Evolutionary conservation across 2,888 invertebrate genomes (phyloP), one percentile per base, ranked within the genome.

Genomic region (Hipparchia sbordonii): DNA sequence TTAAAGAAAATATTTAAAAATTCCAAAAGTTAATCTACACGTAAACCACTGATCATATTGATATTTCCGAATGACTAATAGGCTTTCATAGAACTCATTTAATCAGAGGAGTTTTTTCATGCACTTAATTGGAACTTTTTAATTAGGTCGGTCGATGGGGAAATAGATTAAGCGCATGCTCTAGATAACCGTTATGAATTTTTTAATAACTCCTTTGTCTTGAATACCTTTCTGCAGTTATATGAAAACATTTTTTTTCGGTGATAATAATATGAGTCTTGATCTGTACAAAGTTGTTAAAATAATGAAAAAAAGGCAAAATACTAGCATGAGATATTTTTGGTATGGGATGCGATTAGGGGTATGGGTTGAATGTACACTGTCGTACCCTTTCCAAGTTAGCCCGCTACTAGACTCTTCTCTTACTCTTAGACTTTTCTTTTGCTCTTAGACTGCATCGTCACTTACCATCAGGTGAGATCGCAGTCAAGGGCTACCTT

Each of bases 111-210:
- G 69, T 68, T 75, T 75, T 62, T 73, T 73, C 61, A 75, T 57
- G 73, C 57, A 73, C 71, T 75, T 48, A 56, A 73, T 66, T 69
- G 68, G 66, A 67, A 71, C 56, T 63, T 71, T 71, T 73, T 73
- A 75, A 75, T 75, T 75, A 73, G 75, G 75, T 73, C 73, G 68
- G 12, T 68, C 75, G 73, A 75, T 75, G 67, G 51, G 73, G 60
- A 73, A 68, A 74, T 67, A 66, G 70, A 71, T 71, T 71, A 66
- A 71, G 66, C 66, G 66, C 71, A 66, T 71, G 70, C 70, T 70
- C 70, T 62, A 70, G 63, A 70, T 70, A 70, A 70, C 39, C 1
- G 61, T 12, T 60, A 69, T 61, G 69, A 60, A 61, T 69, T 61
- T 69, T 69, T 61, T 61, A 56, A 57, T 7, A 6, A 52, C 61